Conservation (phyloP, 2,113 vertebrate genomes). For the Ophthalmolycus amberensis region DNA sequence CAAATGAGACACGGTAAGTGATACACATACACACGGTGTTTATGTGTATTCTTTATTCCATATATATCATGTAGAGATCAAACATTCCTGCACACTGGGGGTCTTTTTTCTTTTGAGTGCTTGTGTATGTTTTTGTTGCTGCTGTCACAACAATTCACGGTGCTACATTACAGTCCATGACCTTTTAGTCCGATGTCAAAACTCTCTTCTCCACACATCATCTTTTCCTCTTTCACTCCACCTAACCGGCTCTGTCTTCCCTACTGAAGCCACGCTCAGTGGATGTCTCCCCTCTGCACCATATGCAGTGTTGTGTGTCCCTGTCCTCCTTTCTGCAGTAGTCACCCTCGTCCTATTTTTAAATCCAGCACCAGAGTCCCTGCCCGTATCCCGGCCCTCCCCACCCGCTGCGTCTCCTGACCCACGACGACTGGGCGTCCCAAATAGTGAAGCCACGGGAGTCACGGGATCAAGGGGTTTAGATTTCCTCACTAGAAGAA, state of each 20-base stretch:
- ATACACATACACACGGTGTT: constrained; percentile 67
- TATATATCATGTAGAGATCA: constrained; percentile 31
- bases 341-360: constrained; percentile 66
- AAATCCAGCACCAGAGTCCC: constrained; percentile 59
- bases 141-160: constrained; percentile 42
- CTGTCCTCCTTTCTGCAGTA: constrained; percentile 60
- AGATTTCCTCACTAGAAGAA: not conserved
- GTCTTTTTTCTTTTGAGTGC: constrained; percentile 33
- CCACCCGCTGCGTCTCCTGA: constrained; percentile 34
- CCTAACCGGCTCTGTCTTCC: constrained; percentile 21
- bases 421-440: constrained; percentile 61
- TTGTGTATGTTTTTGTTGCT: constrained; percentile 50
- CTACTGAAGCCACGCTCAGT: constrained; percentile 1
- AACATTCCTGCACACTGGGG: constrained; percentile 39
- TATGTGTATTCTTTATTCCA: constrained; percentile 62
- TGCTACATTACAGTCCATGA: constrained; percentile 55
- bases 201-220: constrained; percentile 39
- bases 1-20: constrained; percentile 79
- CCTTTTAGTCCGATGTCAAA: constrained; percentile 40
- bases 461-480: not conserved
- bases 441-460: constrained; percentile 50
- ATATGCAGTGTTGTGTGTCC: constrained; percentile 60
- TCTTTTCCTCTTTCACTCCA: constrained; percentile 30
- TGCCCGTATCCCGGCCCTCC: not conserved
- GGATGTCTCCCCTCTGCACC: constrained; percentile 45